Evolutionary conservation across 2,888 invertebrate genomes (phyloP).

Genomic region (Drosophila rellima): DNA sequence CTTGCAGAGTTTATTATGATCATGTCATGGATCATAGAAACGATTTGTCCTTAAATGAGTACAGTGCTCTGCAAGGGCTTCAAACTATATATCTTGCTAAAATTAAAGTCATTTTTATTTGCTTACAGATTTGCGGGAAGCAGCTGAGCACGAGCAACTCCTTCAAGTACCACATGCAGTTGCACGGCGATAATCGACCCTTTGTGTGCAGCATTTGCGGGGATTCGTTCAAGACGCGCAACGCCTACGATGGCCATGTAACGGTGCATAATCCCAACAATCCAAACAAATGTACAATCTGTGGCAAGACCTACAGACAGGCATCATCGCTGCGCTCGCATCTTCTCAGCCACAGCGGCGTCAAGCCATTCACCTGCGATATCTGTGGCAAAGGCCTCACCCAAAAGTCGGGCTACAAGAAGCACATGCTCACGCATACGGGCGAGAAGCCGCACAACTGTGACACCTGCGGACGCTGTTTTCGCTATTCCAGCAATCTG

Average conservation of each 20-base stretch:
- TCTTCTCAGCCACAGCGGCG: conserved; percentile 82
- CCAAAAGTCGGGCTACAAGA: conserved; percentile 85
- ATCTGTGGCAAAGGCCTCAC: conserved; percentile 85
- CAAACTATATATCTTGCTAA: too few species aligned
- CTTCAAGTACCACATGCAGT: conserved; percentile 84
- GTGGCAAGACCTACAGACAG: conserved; percentile 84
- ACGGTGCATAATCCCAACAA: conserved; percentile 83
- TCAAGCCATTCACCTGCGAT: conserved; percentile 83
- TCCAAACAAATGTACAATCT: conserved; percentile 83
- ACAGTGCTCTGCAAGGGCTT: too few species aligned
- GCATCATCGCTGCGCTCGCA: conserved; percentile 84
- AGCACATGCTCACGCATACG: conserved; percentile 85
- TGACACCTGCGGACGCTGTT: conserved; percentile 81
- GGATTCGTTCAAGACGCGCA: conserved; percentile 85
- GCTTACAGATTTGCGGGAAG: conserved; percentile 79
- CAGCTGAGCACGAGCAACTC: conserved; percentile 84
- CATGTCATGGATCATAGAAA: too few species aligned
- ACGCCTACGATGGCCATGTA: conserved; percentile 84
- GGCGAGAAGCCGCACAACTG: conserved; percentile 84
- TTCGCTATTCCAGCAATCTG: conserved; percentile 85
- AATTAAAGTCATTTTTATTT: neutral
- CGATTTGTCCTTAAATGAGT: too few species aligned
- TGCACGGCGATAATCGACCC: conserved; percentile 84
- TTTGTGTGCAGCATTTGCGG: conserved; percentile 83
- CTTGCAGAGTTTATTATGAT: too few species aligned